Base-by-base conservation (phyloP, 2,888 invertebrate genomes). In the Euplexia lucipara region DNA sequence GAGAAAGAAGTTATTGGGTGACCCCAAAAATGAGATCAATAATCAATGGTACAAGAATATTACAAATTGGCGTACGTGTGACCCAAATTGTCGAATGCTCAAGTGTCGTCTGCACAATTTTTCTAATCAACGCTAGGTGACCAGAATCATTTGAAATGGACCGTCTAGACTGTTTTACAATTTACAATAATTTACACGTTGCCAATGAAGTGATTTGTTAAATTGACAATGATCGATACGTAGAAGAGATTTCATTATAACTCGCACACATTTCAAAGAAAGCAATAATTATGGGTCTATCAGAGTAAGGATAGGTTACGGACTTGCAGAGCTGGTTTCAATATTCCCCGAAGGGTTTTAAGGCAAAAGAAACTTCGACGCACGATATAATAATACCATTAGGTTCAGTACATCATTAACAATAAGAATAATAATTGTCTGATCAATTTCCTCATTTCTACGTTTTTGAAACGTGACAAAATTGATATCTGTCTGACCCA, bases 151-250 rank as follows among this genome's bases (percentile, higher is more conserved):
- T 83, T 84, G 78, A 87, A 91, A 92, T 92, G 90, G 89, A 86
- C 62, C 78, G 92, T 93, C 92, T 93, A 93, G 93, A 93, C 93
- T 80, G 68, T 70, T 70, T 72, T 81, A 81, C 83, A 89, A 90
- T 90, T 88, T 86, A 84, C 79, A 83, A 82, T 88, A 78, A 90
- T 91, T 91, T 76, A 63, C 86, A 87, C 85, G 76, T 84, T 70
- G 49, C 26, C 67, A 68, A 68, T 76, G 57, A 57, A 56, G 18
- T 69, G 66, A 77, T 69, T 65, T 58, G 63, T 59, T 42, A 60
- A 63, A 70, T 69, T 73, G 75, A 79, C 70, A 44, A 48, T 75
- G 60, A 47, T 52, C 57, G 37, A 54, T 64, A 64, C 1, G 32
- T 2, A 30, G 26, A 42, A 10, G 37, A 32, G 5, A 9, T n/a